phyloP scores from a whole-genome alignment of 2,888 invertebrate species.

The Clunio marinus region DNA sequence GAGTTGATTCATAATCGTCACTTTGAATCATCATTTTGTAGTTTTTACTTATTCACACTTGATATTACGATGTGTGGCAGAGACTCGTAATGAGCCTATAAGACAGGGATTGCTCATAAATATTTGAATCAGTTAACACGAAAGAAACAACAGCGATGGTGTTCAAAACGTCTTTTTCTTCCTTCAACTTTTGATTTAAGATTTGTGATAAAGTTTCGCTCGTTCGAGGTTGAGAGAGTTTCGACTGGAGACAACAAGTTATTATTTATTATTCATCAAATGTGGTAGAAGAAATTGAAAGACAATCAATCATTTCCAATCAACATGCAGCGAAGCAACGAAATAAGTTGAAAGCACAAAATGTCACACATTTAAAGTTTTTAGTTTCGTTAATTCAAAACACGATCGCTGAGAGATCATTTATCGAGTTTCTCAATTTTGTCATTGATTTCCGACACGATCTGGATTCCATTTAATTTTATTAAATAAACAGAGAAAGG shows the following conservation, averaged over 20 bases:
- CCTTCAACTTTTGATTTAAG: not conserved
- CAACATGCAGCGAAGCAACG: not conserved
- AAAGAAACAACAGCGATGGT: not conserved
- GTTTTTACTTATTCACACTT: constrained; percentile 9
- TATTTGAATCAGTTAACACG: constrained; percentile 19
- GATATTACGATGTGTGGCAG: not conserved
- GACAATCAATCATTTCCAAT: constrained; percentile 17
- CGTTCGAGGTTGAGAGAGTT: not conserved
- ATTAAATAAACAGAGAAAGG: too few species aligned
- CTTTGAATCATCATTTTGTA: constrained; percentile 18
- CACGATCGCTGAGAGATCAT: not conserved
- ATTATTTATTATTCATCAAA: not conserved
- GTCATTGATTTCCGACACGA: not conserved
- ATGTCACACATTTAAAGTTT: constrained; percentile 1
- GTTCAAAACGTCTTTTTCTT: not conserved
- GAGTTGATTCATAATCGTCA: constrained; percentile 15
- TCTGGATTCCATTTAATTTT: not conserved
- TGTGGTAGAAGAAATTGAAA: not conserved
- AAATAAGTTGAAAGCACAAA: not conserved
- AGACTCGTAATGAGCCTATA: not conserved
- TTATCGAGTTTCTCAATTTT: constrained; percentile 7
- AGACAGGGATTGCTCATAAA: not conserved
- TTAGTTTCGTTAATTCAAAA: not conserved
- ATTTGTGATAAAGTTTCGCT: not conserved
- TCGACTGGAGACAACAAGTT: not conserved